These are phyloP conservation scores for Thelaira solivaga DNA, from an alignment of 2,888 invertebrate genomes.

Conservation along the genomic window DNA sequence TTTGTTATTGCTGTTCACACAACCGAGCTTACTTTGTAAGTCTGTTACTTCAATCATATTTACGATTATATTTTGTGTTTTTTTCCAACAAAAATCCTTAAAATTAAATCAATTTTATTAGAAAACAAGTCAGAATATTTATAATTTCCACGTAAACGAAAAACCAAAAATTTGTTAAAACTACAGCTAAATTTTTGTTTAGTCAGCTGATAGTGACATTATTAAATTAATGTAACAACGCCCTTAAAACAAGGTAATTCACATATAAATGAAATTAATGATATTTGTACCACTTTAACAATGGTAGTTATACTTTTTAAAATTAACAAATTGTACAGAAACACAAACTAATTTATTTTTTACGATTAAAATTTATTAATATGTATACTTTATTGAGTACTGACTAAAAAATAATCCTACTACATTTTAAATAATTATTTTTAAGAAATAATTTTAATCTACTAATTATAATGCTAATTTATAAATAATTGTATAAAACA, in stretches of 20 bases:
- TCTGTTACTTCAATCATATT: slow-evolving; percentile 91
- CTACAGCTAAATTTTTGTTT: slow-evolving; percentile 10
- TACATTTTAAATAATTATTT: too few relatives aligned
- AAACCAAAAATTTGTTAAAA: slow-evolving; percentile 53
- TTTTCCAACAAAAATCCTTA: slow-evolving; percentile 6
- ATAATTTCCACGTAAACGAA: slow-evolving; percentile 69
- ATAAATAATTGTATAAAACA: too few relatives aligned
- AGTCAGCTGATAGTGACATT: slow-evolving; percentile 63
- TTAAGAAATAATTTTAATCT: too few relatives aligned
- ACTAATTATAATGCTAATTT: too few relatives aligned
- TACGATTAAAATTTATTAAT: too few relatives aligned
- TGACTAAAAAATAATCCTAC: too few relatives aligned
- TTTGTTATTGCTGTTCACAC: background rate
- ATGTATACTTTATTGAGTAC: too few relatives aligned
- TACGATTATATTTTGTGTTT: slow-evolving; percentile 14
- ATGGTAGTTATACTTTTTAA: too few relatives aligned
- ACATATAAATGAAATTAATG: too few relatives aligned
- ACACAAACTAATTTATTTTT: too few relatives aligned
- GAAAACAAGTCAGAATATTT: slow-evolving; percentile 38
- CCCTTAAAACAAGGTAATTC: background rate
- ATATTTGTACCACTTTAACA: too few relatives aligned
- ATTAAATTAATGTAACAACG: slow-evolving; percentile 9
- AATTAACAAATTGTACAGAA: too few relatives aligned
- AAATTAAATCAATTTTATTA: slow-evolving; percentile 4
- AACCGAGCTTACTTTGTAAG: slow-evolving; percentile 84